A percentile compares a stretch with the other conserved stretches of the same genome.
These are phyloP conservation scores for Eupithecia insigniata DNA, from an alignment of 2,888 invertebrate genomes.

Conservation along the genomic window DNA sequence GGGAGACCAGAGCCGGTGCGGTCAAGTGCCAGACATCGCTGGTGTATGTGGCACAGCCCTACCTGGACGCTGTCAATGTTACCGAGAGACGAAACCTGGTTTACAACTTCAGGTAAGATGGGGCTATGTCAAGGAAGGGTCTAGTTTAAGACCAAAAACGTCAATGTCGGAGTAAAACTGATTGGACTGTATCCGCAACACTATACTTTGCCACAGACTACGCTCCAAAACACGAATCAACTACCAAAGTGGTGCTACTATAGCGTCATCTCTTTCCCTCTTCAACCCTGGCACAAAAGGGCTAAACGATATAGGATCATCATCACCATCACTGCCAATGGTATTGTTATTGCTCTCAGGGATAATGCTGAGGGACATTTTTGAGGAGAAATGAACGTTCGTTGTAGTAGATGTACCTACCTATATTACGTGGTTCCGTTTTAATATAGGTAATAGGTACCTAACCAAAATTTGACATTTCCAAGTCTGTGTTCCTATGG, in stretches of 20 bases:
- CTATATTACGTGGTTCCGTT: no score
- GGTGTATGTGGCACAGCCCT: conserved; percentile 91
- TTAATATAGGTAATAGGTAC: no score
- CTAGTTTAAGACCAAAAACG: no score
- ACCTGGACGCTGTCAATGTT: conserved; percentile 92
- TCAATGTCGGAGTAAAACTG: no score
- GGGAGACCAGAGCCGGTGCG: conserved; percentile 85
- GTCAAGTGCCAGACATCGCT: conserved; percentile 88
- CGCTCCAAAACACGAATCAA: no score
- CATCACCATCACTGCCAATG: conserved; percentile 16
- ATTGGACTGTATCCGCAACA: no score
- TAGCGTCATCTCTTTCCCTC: conserved; percentile 11
- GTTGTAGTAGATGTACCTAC: conserved; percentile 69
- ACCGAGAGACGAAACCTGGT: conserved; percentile 95
- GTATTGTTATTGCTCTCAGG: conserved; percentile 13
- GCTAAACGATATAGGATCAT: conserved; percentile 21
- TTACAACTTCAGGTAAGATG: conserved; percentile 88
- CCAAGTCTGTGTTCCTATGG: no score
- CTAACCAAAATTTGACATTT: no score
- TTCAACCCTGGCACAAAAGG: conserved; percentile 13
- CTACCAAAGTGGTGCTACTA: background rate
- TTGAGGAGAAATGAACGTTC: conserved; percentile 64
- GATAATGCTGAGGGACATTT: conserved; percentile 19
- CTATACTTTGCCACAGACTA: no score
- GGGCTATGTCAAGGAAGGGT: background rate